Base-by-base conservation (phyloP, 2,113 vertebrate genomes). In the Leptosomus discolor region DNA sequence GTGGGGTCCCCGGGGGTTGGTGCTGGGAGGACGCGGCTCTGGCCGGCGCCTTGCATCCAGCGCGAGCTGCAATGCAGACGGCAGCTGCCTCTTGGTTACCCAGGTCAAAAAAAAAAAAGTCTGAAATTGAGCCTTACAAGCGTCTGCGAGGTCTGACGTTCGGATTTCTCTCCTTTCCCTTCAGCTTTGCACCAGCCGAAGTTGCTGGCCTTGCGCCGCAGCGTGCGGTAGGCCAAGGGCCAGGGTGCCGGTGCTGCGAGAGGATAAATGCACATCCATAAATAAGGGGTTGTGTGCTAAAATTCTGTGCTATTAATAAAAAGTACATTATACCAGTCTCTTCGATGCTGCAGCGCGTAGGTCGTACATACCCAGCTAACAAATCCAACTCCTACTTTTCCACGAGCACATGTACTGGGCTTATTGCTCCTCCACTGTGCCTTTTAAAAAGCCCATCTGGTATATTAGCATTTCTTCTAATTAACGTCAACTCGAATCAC, bases 381-480 rank as follows among this genome's bases (percentile, higher is more conserved):
- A 20, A 69, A 71, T 8, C 53, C 0, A 14, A 9, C 80, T 39
- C 54, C 32, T 46, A 22, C 82, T 83, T 37, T 65, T 32, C 68
- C 69, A 20, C 36, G 26, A 34, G 36, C 39, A 7, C 84, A 21
- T 18, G 29, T 23, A 80, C 95, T 61, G 63, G 12, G 91, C 53
- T 65, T 13, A 8, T 8, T 82, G 80, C 57, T 95, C 73, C 94
- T 78, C 90, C 89, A 67, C 43, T 6, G 15, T 32, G 65, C 74
- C 79, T 96, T 63, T 90, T 65, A 85, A 77, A 69, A 70, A 82
- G 76, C 41, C 90, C 92, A 96, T 94, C 97, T 97, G 92, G 88
- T 85, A 56, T 77, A 95, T 91, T 90, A 95, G 26, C 37, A 83
- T 95, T 94, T 77, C 85, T 96, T 76, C 92, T 93, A 96, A 97